Evolutionary conservation across 2,888 invertebrate genomes (phyloP).

Genomic region (Ellobium chinense): DNA sequence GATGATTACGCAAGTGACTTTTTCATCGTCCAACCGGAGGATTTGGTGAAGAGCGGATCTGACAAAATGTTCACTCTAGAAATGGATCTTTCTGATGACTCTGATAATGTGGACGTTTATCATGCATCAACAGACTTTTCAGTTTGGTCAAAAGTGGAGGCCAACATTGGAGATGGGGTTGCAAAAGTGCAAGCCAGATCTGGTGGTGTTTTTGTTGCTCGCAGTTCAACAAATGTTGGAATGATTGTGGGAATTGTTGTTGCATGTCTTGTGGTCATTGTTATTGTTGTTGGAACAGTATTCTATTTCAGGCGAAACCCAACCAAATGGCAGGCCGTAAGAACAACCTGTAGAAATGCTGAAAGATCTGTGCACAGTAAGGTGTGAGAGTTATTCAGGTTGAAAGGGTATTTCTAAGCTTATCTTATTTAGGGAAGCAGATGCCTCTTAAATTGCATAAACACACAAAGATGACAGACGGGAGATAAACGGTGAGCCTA

Average conservation of each 20-base stretch:
- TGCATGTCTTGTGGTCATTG: slow-evolving; percentile 58
- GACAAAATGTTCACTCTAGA: slow-evolving; percentile 36
- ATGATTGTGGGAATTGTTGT: slow-evolving; percentile 69
- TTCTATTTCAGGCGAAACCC: slow-evolving; percentile 70
- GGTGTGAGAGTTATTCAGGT: slow-evolving; percentile 50
- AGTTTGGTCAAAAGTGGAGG: slow-evolving; percentile 67
- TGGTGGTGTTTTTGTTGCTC: slow-evolving; percentile 74
- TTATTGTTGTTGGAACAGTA: slow-evolving; percentile 62
- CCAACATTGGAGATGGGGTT: slow-evolving; percentile 57
- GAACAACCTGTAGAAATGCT: slow-evolving; percentile 52
- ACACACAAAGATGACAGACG: too few relatives aligned
- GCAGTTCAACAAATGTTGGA: slow-evolving; percentile 58
- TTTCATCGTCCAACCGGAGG: slow-evolving; percentile 66
- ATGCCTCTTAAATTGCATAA: too few relatives aligned
- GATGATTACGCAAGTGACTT: slow-evolving; percentile 72
- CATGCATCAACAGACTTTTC: slow-evolving; percentile 59
- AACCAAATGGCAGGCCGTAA: slow-evolving; percentile 59
- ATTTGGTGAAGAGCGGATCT: slow-evolving; percentile 48
- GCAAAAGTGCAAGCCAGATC: slow-evolving; percentile 61
- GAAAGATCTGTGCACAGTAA: slow-evolving; percentile 55
- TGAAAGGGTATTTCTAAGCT: too few relatives aligned
- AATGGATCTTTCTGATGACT: slow-evolving; percentile 54
- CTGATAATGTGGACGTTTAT: slow-evolving; percentile 61
- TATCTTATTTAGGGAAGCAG: too few relatives aligned
- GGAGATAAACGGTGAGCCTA: too few relatives aligned